Evolutionary conservation across 2,888 invertebrate genomes (phyloP), one percentile per base, ranked within the genome.

Genomic region (Chloroclysta siterata): DNA sequence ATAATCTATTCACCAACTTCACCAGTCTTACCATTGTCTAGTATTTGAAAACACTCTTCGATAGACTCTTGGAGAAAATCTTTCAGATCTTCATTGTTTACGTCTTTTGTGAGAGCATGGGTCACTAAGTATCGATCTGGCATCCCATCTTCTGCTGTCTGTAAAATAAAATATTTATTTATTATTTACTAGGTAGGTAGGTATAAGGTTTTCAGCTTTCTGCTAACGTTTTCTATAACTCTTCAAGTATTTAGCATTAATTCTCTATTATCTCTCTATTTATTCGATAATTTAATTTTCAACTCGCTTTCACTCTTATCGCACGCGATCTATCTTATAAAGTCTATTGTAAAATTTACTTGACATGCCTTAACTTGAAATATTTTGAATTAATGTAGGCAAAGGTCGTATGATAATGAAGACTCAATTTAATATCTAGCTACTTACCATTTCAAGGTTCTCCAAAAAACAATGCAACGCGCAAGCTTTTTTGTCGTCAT

Each of bases 21-120:
- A 22, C 3, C 22, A 22, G 22, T 39, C 74, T 68, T 81, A 92
- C 91, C 91, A 78, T 88, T 93, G 68, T 90, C 90, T 52, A 95
- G 73, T 71, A 95, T 94, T 72, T 95, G 95, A 73, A 96, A 96
- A 74, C 97, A 97, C 70, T 96, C 95, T 68, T 95, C 94, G 51
- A 95, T 94, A 0, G 95, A 94, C 78, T 96, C 96, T 72, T 95
- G 94, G 4, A 96, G 85, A 72, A 96, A 96, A 78, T 95, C 95
- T 22, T 92, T 93, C 0, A 96, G 75, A 69, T 95, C 95, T 44
- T 94, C 93, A 79, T 95, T 94, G 13, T 93, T 93, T 0, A 95
- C 90, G 63, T 95, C 94, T 77, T 94, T 95, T 4, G 94, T 94
- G 53, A 96, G 87, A 44, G 93, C 85, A 69, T 94, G 94, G 7